Evolutionary conservation across 2,113 vertebrate species (phyloP).

Genomic region (Telmatochromis sp.): DNA sequence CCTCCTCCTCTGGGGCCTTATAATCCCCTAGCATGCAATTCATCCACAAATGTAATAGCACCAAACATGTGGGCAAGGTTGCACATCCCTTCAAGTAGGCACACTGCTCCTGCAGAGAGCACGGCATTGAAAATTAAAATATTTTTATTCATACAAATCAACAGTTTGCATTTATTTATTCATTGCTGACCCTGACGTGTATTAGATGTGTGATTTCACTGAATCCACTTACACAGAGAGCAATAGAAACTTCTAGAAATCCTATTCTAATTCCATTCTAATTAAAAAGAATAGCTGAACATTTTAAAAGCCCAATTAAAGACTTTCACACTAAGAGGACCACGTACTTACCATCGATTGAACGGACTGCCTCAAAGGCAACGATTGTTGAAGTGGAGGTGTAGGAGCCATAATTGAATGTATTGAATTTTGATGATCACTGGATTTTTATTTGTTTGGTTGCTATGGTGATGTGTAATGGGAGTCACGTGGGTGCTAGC

Average conservation of each 20-base stretch:
- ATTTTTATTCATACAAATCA: background rate
- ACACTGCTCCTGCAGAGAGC: conserved; percentile 79
- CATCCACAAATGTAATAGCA: conserved; percentile 90
- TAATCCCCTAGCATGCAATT: conserved; percentile 88
- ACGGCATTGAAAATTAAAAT: background rate
- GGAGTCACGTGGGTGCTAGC: too few species aligned
- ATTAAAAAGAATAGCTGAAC: background rate
- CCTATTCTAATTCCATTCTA: background rate
- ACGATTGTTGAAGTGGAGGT: conserved; percentile 83
- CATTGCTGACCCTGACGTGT: background rate
- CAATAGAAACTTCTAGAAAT: background rate
- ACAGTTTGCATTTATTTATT: background rate
- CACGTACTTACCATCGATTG: conserved; percentile 83
- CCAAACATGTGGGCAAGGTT: conserved; percentile 85
- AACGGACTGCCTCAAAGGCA: conserved; percentile 91
- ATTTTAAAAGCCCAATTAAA: background rate
- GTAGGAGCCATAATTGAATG: too few species aligned
- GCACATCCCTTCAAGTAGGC: conserved; percentile 86
- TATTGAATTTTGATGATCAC: too few species aligned
- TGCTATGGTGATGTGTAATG: too few species aligned
- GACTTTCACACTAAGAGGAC: background rate
- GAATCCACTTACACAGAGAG: background rate
- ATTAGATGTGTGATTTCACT: background rate
- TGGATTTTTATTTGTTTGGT: too few species aligned
- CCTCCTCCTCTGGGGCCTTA: conserved; percentile 84